Evolutionary conservation across 1,140 invertebrate species (phyloP).

Genomic region (Panagrolaimus sp.): DNA sequence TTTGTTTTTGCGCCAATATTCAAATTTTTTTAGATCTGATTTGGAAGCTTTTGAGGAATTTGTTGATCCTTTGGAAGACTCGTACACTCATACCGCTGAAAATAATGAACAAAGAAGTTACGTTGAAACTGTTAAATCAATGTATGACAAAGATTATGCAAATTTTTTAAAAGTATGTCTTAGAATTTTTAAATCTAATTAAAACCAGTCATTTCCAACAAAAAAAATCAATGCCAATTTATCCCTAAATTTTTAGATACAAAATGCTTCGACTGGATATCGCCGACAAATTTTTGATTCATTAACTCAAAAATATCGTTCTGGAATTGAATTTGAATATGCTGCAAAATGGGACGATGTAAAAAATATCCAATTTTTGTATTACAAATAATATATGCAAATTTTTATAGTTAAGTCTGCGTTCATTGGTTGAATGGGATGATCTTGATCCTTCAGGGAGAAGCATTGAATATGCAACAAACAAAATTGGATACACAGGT

Average conservation of each 20-base stretch:
- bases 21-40: constrained; percentile 4
- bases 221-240: neutral
- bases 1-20: too few species aligned
- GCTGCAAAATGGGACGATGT: constrained; percentile 21
- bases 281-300: constrained; percentile 7
- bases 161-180: constrained; percentile 22
- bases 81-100: constrained; percentile 18
- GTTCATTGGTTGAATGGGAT: constrained; percentile 29
- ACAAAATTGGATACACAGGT: constrained; percentile 23
- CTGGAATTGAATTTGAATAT: constrained; percentile 12
- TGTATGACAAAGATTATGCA: constrained; percentile 22
- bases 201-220: too few species aligned
- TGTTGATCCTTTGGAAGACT: constrained; percentile 18
- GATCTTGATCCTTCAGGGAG: constrained; percentile 26
- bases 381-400: neutral
- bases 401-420: constrained; percentile 25
- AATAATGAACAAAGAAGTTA: constrained; percentile 13
- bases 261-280: neutral
- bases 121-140: constrained; percentile 22
- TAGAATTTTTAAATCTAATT: too few species aligned
- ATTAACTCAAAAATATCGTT: neutral
- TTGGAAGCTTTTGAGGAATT: constrained; percentile 22
- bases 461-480: constrained; percentile 22
- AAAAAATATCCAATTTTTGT: neutral
- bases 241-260: neutral